Percentiles rank a stretch among this genome's conserved stretches.
These are phyloP conservation scores for Drosophila arizonae DNA, from an alignment of 1,140 invertebrate species.

Conservation along the genomic window DNA sequence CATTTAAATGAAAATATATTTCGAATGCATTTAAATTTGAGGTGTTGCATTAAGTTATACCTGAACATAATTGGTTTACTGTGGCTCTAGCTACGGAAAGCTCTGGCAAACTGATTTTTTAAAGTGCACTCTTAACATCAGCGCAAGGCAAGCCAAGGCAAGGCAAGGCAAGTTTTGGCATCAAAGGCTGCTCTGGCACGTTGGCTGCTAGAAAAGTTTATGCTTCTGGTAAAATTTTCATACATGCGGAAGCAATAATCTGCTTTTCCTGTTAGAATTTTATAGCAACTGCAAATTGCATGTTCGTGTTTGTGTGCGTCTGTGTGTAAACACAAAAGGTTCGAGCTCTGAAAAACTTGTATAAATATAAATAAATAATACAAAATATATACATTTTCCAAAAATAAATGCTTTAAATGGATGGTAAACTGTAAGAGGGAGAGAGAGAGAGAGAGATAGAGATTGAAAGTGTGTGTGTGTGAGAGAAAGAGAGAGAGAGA, in stretches of 20 bases:
- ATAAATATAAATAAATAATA: constrained; percentile 57
- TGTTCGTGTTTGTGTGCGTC: neutral
- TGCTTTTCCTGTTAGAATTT: constrained; percentile 61
- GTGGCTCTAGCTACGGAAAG: neutral
- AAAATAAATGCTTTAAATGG: constrained; percentile 57
- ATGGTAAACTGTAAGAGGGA: neutral
- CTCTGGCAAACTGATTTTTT: constrained; percentile 33
- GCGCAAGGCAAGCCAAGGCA: neutral
- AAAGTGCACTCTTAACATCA: constrained; percentile 35
- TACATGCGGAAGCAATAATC: constrained; percentile 71
- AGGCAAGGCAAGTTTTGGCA: neutral
- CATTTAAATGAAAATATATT: neutral
- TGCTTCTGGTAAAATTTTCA: constrained; percentile 34
- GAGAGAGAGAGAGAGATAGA: neutral
- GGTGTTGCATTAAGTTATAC: constrained; percentile 1
- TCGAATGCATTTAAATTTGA: neutral
- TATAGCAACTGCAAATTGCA: constrained; percentile 34
- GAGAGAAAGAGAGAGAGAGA: neutral
- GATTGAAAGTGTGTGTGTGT: neutral
- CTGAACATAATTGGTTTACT: constrained; percentile 36
- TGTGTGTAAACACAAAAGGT: constrained; percentile 36
- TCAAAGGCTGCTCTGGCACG: constrained; percentile 10
- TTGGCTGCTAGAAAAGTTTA: neutral
- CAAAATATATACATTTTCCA: constrained; percentile 40
- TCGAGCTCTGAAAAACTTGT: constrained; percentile 29